Evolutionary conservation across 2,888 invertebrate genomes (phyloP).

Genomic region (Lasioglossum malachurum): DNA sequence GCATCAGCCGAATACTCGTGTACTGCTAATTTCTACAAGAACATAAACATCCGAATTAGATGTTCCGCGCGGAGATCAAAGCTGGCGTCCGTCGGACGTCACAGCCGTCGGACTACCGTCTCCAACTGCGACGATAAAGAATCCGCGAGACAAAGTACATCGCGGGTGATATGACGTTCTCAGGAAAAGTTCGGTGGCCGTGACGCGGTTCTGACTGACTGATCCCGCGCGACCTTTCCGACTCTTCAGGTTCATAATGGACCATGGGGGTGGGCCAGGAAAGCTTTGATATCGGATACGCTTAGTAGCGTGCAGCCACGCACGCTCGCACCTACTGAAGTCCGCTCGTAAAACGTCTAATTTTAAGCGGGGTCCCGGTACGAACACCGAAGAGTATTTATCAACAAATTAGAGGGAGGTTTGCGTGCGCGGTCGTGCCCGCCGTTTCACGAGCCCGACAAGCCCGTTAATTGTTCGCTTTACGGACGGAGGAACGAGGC

Average conservation of each 20-base stretch:
- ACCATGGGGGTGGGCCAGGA: conserved; percentile 5
- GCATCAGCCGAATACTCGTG: neutral
- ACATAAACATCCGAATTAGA: neutral
- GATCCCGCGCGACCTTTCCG: conserved; percentile 28
- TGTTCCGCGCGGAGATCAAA: neutral
- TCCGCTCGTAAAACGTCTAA: conserved; percentile 78
- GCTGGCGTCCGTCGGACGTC: neutral
- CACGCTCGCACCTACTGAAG: conserved; percentile 65
- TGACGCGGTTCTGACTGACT: neutral
- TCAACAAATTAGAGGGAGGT: conserved; percentile 75
- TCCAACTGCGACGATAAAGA: conserved; percentile 5
- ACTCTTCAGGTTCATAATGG: conserved; percentile 51
- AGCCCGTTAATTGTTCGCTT: conserved; percentile 50
- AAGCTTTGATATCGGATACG: conserved; percentile 78
- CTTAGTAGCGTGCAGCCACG: conserved; percentile 61
- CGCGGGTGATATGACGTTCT: neutral
- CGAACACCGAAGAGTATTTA: conserved; percentile 73
- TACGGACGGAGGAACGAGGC: conserved; percentile 31
- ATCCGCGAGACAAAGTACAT: neutral
- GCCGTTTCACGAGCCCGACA: conserved; percentile 28
- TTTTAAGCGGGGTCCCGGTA: conserved; percentile 70
- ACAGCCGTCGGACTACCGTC: neutral
- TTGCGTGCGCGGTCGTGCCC: conserved; percentile 30
- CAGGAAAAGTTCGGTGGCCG: neutral
- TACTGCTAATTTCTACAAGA: neutral